A percentile compares a stretch with the other conserved stretches of the same genome.
Evolutionary conservation across 2,113 vertebrate genomes (phyloP).

Genomic region (Myotis lucifugus): DNA sequence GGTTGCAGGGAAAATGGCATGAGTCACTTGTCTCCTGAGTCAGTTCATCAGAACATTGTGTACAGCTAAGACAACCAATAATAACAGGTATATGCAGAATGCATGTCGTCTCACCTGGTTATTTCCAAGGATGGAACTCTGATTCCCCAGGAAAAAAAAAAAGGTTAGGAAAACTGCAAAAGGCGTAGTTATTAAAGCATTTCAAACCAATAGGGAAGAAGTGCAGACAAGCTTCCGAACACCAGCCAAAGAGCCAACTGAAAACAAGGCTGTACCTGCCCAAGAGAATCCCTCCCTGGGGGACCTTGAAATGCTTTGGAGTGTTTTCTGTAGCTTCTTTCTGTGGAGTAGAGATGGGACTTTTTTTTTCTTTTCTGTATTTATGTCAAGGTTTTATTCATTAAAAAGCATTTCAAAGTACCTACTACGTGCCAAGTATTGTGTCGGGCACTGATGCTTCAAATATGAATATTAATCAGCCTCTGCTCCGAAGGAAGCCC

Average conservation of each 20-base stretch:
- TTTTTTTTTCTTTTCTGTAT: neutral
- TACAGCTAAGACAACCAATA: neutral
- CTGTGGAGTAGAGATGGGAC: neutral
- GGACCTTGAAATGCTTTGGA: neutral
- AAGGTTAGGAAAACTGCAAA: neutral
- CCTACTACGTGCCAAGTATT: neutral
- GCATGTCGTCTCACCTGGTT: neutral
- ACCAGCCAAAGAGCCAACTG: neutral
- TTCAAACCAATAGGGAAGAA: neutral
- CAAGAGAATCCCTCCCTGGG: neutral
- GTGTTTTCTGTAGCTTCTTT: neutral
- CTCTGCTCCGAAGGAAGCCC: neutral
- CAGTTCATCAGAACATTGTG: constrained; percentile 10
- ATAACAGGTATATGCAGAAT: neutral
- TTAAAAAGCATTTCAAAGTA: neutral
- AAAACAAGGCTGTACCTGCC: neutral
- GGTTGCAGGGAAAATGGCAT: constrained; percentile 65
- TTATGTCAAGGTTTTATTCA: neutral
- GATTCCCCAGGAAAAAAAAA: neutral
- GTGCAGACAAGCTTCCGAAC: neutral
- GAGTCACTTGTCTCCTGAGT: constrained; percentile 32
- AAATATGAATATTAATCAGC: neutral
- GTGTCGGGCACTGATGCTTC: neutral
- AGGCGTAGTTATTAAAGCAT: neutral
- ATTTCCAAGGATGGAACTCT: constrained; percentile 14